Evolutionary conservation across 1,140 invertebrate species (phyloP).

Genomic region (Trialeurodes vaporariorum): DNA sequence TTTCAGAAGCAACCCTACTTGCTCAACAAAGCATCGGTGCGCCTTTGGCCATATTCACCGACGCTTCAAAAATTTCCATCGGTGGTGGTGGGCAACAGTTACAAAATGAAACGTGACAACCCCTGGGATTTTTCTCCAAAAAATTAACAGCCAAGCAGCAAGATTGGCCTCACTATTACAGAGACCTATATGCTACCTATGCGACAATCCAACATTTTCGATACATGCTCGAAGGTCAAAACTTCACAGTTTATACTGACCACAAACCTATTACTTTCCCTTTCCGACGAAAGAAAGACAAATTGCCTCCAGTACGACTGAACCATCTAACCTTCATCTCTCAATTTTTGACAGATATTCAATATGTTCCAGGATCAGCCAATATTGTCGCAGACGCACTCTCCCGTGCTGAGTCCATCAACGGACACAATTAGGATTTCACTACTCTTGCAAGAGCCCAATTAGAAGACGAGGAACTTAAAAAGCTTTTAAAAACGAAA

Average conservation of each 20-base stretch:
- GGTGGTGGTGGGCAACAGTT: slow-evolving; percentile 25
- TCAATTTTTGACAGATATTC: slow-evolving; percentile 15
- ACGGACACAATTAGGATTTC: too few relatives aligned
- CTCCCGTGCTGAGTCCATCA: neutral
- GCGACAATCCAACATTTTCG: slow-evolving; percentile 28
- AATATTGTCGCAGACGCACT: slow-evolving; percentile 4
- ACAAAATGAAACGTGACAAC: neutral
- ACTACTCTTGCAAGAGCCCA: neutral
- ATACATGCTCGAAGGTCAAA: slow-evolving; percentile 32
- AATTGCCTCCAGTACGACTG: slow-evolving; percentile 25
- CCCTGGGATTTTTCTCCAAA: too few relatives aligned
- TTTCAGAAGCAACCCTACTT: slow-evolving; percentile 17
- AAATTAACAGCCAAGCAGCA: too few relatives aligned
- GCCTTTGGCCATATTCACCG: slow-evolving; percentile 6
- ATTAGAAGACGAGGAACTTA: slow-evolving; percentile 2
- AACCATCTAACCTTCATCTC: slow-evolving; percentile 30
- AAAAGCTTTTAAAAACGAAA: neutral
- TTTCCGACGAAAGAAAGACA: slow-evolving; percentile 26
- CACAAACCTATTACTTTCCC: slow-evolving; percentile 33
- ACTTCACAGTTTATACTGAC: slow-evolving; percentile 32
- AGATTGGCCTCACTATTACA: too few relatives aligned
- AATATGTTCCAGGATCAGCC: neutral
- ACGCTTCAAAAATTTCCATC: slow-evolving; percentile 24
- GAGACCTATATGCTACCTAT: slow-evolving; percentile 27
- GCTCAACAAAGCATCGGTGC: slow-evolving; percentile 12